Conservation (phyloP, 2,888 invertebrate genomes). For the Campoplex capitator region DNA sequence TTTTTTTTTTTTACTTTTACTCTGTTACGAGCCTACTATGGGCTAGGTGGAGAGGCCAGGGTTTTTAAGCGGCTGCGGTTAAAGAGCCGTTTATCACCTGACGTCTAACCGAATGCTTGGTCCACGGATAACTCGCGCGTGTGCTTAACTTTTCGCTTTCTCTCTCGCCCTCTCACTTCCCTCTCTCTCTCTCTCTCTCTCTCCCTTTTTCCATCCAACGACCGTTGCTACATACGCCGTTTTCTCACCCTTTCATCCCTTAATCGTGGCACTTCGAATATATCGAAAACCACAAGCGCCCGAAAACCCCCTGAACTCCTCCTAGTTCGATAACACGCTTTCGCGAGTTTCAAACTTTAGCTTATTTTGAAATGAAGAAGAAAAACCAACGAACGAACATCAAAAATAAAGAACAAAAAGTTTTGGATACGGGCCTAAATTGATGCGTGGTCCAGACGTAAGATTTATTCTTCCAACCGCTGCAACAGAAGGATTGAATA, state of each 20-base stretch:
- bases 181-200: not conserved
- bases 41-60: constrained; percentile 49
- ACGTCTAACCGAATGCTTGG: constrained; percentile 64
- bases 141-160: constrained; percentile 54
- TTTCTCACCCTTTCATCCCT: constrained; percentile 21
- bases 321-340: not conserved
- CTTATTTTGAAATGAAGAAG: not conserved
- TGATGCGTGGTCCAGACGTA: not conserved
- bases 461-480: not conserved
- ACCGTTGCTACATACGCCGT: not conserved
- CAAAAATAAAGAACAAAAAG: not conserved
- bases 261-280: constrained; percentile 39
- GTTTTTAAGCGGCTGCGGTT: constrained; percentile 69
- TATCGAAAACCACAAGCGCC: constrained; percentile 32
- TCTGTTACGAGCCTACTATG: constrained; percentile 45
- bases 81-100: constrained; percentile 71
- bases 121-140: constrained; percentile 46
- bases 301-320: not conserved
- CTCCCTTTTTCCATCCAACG: not conserved
- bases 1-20: not conserved
- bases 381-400: no score
- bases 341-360: not conserved
- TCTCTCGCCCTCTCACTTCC: not conserved
- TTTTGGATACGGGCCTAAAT: not conserved
- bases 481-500: not conserved